Evolutionary conservation across 2,797 vertebrate genomes (phyloP), one percentile per base, ranked within the genome.

Genomic region (Enteromius mattozi): DNA sequence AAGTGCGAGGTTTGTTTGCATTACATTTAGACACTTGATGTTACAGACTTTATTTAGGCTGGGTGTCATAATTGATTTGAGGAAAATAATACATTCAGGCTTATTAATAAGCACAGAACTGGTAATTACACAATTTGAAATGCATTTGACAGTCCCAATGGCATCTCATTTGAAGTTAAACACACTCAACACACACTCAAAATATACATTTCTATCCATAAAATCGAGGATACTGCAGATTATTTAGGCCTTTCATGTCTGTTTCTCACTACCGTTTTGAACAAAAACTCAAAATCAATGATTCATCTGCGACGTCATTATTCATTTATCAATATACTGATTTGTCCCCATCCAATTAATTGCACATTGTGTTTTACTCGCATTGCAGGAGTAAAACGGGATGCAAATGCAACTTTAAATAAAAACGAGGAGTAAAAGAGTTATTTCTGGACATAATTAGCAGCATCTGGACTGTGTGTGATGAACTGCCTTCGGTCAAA

Each of bases 401-500:
- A 8, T 65, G 27, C 61, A 33, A 33, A 33, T 33, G 61, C 27
- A 33, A 47, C 0, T n/a, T 35, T 30, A 19, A 59, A 65, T 40
- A 19, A 27, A 75, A 61, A 45, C 2, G 40, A 27, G 5, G 45
- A 78, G 40, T 19, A 45, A 49, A 37, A 1, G 10, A 16, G 61
- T 14, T 51, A 12, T 37, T 68, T 66, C 78, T 35, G 61, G 14
- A 54, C 9, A 37, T 40, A 40, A 27, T 61, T 13, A 71, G 66
- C 27, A 54, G 21, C 71, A 81, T 81, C 72, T 81, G 78, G 80
- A 70, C 81, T 68, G 56, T 70, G 65, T 81, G 49, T 70, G 80
- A 79, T 76, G 81, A 86, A 82, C 59, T 83, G 85, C 82, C 82
- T 87, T 88, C 81, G 80, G 56, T 76, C 65, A 70, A 80, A 80